Evolutionary conservation across 2,888 invertebrate genomes (phyloP).

Genomic region (Rhogogaster chlorosoma): DNA sequence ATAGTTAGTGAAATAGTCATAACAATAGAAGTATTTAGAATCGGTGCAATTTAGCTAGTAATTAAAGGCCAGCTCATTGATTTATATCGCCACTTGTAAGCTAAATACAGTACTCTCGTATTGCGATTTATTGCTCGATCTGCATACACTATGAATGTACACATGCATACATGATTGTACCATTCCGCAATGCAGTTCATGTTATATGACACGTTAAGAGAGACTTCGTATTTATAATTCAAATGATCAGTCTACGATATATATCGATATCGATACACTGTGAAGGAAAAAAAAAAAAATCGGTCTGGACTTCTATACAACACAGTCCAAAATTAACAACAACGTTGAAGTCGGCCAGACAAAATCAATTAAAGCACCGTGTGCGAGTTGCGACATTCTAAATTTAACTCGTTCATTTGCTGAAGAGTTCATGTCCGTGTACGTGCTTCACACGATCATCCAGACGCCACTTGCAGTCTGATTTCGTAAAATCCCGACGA

Average conservation of each 20-base stretch:
- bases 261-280: background rate
- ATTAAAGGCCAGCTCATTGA: constrained; percentile 66
- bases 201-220: constrained; percentile 34
- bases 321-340: constrained; percentile 22
- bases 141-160: constrained; percentile 15
- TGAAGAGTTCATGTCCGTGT: constrained; percentile 22
- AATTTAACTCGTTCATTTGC: constrained; percentile 45
- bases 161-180: constrained; percentile 17
- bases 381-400: constrained; percentile 50
- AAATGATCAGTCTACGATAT: background rate
- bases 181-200: constrained; percentile 40
- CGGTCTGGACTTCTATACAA: too few species aligned
- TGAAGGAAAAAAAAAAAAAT: too few species aligned
- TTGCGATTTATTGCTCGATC: constrained; percentile 39
- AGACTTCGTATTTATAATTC: constrained; percentile 18
- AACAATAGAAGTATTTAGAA: constrained; percentile 39
- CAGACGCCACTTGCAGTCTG: background rate
- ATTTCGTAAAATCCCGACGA: background rate
- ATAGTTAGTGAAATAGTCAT: constrained; percentile 21
- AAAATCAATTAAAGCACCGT: constrained; percentile 46
- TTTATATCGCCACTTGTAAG: constrained; percentile 64
- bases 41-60: constrained; percentile 51
- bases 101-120: constrained; percentile 55
- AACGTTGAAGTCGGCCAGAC: constrained; percentile 36
- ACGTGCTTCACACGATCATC: constrained; percentile 39